Evolutionary conservation across 2,888 invertebrate genomes (phyloP).

Genomic region (Drosophila robusta): DNA sequence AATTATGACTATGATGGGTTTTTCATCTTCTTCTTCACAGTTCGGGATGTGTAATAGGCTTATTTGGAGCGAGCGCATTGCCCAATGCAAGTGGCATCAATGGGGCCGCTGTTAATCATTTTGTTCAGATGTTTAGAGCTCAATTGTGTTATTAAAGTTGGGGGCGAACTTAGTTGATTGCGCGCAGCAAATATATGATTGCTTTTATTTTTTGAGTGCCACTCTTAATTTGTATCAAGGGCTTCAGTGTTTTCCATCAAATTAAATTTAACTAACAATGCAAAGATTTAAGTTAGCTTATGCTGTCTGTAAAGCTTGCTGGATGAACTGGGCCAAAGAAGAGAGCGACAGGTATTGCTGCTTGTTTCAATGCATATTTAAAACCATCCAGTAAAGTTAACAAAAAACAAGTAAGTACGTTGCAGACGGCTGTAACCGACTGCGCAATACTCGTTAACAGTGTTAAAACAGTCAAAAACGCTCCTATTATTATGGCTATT

Average conservation of each 20-base stretch:
- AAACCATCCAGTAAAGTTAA: too few species aligned
- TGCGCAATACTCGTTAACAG: too few species aligned
- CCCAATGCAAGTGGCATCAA: slow-evolving; percentile 36
- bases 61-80: slow-evolving; percentile 26
- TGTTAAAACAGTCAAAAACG: too few species aligned
- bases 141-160: neutral
- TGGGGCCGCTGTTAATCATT: slow-evolving; percentile 3
- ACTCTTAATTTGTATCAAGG: neutral
- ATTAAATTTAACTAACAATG: too few species aligned
- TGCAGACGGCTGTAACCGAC: too few species aligned
- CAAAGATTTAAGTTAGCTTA: neutral
- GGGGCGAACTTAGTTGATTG: slow-evolving; percentile 5
- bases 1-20: slow-evolving; percentile 33
- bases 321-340: too few species aligned
- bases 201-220: neutral
- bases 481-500: too few species aligned
- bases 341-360: neutral
- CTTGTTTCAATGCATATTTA: neutral
- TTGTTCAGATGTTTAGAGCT: neutral
- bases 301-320: too few species aligned
- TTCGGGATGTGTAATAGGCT: slow-evolving; percentile 6
- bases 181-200: slow-evolving; percentile 5
- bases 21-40: slow-evolving; percentile 5
- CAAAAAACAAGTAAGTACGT: too few species aligned
- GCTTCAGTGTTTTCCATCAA: too few species aligned